These are phyloP conservation scores for Drosophila antonietae DNA, from an alignment of 2,888 invertebrate species.

Conservation along the genomic window DNA sequence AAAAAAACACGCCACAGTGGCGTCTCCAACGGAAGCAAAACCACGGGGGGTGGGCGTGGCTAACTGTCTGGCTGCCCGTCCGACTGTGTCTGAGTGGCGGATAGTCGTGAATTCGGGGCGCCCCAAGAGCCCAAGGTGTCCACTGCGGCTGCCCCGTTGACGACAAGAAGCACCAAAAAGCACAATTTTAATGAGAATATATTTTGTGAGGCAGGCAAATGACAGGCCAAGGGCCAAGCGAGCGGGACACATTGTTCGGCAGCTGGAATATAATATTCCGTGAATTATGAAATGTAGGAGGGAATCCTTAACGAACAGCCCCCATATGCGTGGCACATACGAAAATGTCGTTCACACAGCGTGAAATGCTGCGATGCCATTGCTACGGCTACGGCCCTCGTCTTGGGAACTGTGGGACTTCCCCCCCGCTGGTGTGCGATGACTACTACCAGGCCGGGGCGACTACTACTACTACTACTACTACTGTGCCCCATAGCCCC, in stretches of 20 bases:
- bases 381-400: background rate
- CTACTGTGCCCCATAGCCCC: slow-evolving; percentile 41
- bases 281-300: slow-evolving; percentile 78
- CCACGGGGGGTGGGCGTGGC: slow-evolving; percentile 80
- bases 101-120: slow-evolving; percentile 47
- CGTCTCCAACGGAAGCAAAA: slow-evolving; percentile 81
- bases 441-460: slow-evolving; percentile 66
- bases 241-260: slow-evolving; percentile 65
- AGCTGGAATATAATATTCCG: slow-evolving; percentile 77
- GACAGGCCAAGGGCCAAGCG: slow-evolving; percentile 57
- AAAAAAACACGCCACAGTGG: slow-evolving; percentile 69
- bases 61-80: slow-evolving; percentile 4
- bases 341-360: slow-evolving; percentile 81
- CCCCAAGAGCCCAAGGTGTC: slow-evolving; percentile 42
- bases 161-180: slow-evolving; percentile 72
- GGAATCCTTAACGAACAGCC: slow-evolving; percentile 66
- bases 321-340: slow-evolving; percentile 35
- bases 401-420: slow-evolving; percentile 28
- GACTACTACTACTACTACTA: slow-evolving; percentile 43
- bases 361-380: slow-evolving; percentile 60
- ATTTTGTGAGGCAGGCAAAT: slow-evolving; percentile 74
- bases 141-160: slow-evolving; percentile 39
- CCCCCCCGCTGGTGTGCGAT: slow-evolving; percentile 77
- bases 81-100: slow-evolving; percentile 10
- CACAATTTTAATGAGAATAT: slow-evolving; percentile 81